These are phyloP conservation scores for Drosophila sulfurigaster DNA, from an alignment of 1,140 invertebrate genomes.

Conservation along the genomic window DNA sequence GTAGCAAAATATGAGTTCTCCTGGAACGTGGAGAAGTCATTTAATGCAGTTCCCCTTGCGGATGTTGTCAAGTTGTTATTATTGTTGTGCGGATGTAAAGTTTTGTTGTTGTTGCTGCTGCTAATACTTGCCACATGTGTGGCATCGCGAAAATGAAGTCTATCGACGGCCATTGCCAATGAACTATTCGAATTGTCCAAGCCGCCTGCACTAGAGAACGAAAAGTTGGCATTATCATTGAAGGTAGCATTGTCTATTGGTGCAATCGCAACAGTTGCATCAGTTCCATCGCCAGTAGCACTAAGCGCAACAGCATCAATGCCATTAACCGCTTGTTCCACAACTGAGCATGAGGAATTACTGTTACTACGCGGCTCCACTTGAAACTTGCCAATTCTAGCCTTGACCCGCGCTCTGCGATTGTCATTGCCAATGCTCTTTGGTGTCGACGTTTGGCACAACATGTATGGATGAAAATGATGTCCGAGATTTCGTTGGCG, in stretches of 20 bases:
- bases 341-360: conserved; percentile 73
- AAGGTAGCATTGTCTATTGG: conserved; percentile 65
- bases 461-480: conserved; percentile 76
- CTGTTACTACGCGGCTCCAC: conserved; percentile 69
- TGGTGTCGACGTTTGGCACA: conserved; percentile 80
- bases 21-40: conserved; percentile 82
- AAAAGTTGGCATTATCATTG: conserved; percentile 82
- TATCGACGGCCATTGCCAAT: conserved; percentile 69
- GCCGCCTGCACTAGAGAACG: conserved; percentile 75
- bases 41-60: conserved; percentile 14
- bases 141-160: conserved; percentile 74
- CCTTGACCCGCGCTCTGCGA: conserved; percentile 60
- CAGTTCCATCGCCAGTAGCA: conserved; percentile 3
- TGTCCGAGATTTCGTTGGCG: conserved; percentile 69
- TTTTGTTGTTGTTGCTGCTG: conserved; percentile 42
- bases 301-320: conserved; percentile 8
- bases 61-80: conserved; percentile 53
- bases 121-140: conserved; percentile 29
- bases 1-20: conserved; percentile 84
- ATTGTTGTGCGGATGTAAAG: conserved; percentile 57
- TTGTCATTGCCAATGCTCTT: conserved; percentile 65
- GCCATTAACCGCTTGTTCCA: conserved; percentile 36
- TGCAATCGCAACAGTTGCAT: conserved; percentile 1
- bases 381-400: conserved; percentile 66
- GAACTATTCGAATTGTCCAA: conserved; percentile 81